Percentiles rank a stretch among this genome's conserved stretches.
Evolutionary conservation across 2,797 vertebrate genomes (phyloP).

Genomic region (Rhabdomys pumilio): DNA sequence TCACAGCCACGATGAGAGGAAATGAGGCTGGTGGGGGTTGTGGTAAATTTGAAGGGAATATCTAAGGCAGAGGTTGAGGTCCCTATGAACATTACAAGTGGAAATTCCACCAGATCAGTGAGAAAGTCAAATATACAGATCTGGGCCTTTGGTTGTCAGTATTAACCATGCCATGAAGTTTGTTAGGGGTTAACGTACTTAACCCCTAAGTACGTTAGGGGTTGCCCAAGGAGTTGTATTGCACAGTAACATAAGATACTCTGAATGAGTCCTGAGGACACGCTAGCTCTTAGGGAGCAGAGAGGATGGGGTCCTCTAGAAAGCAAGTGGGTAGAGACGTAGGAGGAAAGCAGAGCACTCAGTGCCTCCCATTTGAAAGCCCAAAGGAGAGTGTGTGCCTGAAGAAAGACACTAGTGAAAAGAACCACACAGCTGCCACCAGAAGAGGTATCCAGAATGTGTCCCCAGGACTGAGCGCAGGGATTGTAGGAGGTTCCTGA

Average conservation of each 20-base stretch:
- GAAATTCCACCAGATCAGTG: slow-evolving; percentile 50
- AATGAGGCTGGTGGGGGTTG: background rate
- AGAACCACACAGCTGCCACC: background rate
- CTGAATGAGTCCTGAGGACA: background rate
- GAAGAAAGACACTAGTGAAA: background rate
- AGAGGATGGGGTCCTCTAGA: background rate
- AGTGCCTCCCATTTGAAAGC: slow-evolving; percentile 32
- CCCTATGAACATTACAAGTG: slow-evolving; percentile 61
- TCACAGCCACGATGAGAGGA: background rate
- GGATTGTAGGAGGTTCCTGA: background rate
- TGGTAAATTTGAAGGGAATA: background rate
- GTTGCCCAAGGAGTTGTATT: slow-evolving; percentile 4
- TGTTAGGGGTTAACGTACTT: too few species aligned
- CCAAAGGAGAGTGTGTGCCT: slow-evolving; percentile 32
- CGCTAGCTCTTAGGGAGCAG: slow-evolving; percentile 19
- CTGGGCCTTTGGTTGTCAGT: slow-evolving; percentile 49
- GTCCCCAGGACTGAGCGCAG: background rate
- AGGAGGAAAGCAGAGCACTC: background rate
- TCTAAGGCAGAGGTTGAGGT: background rate
- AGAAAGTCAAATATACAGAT: slow-evolving; percentile 21
- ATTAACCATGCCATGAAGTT: slow-evolving; percentile 59
- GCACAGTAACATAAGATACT: slow-evolving; percentile 17
- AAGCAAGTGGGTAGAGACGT: background rate
- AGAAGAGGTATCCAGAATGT: background rate
- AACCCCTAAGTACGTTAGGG: slow-evolving; percentile 34